A percentile compares a stretch with the other conserved stretches of the same genome.
phyloP scores from a whole-genome alignment of 2,113 vertebrate species.

The Phasianus colchicus region DNA sequence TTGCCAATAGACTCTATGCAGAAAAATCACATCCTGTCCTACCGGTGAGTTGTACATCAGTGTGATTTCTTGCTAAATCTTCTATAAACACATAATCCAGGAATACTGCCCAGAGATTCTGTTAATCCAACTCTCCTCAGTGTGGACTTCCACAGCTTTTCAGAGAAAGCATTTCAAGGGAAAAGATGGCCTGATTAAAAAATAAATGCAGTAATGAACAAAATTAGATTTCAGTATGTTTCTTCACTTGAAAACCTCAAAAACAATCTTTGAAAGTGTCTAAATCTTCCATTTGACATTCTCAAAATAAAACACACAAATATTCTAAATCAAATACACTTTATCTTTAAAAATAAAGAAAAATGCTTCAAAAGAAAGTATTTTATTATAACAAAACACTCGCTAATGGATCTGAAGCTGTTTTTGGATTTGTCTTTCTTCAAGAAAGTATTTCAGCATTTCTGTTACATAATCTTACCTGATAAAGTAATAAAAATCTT shows the following conservation, averaged over 20 bases:
- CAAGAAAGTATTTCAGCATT: background rate
- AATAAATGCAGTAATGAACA: background rate
- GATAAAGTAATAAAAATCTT: background rate
- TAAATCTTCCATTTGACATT: background rate
- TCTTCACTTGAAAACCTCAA: background rate
- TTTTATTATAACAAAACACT: background rate
- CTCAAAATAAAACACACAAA: background rate
- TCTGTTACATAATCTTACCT: background rate
- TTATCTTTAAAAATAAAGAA: background rate
- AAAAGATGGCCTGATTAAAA: background rate
- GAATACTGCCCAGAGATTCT: background rate
- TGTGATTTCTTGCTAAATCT: background rate
- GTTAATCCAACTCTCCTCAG: background rate
- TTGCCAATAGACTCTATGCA: constrained; percentile 57
- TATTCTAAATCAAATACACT: background rate
- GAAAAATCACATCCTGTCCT: constrained; percentile 35
- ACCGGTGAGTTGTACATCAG: constrained; percentile 40
- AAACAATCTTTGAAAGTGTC: background rate
- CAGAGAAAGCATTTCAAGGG: background rate
- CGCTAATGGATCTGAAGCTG: background rate
- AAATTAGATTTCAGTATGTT: background rate
- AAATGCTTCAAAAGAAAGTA: background rate
- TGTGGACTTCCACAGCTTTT: background rate
- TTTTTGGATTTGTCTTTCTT: background rate
- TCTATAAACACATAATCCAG: background rate